A percentile compares a stretch with the other conserved stretches of the same genome.
Evolutionary conservation across 2,888 invertebrate genomes (phyloP).

Genomic region (Beris chalybata): DNA sequence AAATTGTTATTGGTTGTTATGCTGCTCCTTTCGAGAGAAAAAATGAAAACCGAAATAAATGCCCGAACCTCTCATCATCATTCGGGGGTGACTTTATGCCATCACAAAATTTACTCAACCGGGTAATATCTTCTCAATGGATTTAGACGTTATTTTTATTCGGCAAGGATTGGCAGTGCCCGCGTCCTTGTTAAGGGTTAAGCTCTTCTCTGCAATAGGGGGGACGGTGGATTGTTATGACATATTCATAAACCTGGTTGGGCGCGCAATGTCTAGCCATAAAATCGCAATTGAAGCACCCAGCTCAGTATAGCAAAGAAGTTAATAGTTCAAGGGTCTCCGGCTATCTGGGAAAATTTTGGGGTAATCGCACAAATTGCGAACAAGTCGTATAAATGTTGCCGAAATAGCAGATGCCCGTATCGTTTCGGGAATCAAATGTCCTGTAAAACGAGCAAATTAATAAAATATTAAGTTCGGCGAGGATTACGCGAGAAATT

Average conservation of each 20-base stretch:
- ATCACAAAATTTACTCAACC: conserved; percentile 31
- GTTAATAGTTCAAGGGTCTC: too few relatives aligned
- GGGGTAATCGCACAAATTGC: too few relatives aligned
- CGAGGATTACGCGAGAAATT: conserved; percentile 23
- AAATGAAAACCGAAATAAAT: conserved; percentile 3
- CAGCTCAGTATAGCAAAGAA: too few relatives aligned
- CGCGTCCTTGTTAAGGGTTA: conserved; percentile 24
- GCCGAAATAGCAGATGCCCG: conserved; percentile 21
- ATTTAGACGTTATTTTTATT: neutral
- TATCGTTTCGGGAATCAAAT: conserved; percentile 24
- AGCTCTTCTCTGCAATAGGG: neutral
- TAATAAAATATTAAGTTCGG: conserved; percentile 15
- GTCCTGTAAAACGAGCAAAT: conserved; percentile 28
- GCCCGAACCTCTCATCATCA: conserved; percentile 11
- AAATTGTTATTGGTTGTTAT: conserved; percentile 30
- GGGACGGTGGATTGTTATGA: conserved; percentile 15
- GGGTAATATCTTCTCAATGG: conserved; percentile 19
- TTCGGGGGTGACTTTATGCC: conserved; percentile 21
- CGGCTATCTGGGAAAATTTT: too few relatives aligned
- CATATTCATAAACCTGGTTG: conserved; percentile 28
- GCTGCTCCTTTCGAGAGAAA: neutral
- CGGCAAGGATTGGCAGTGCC: neutral
- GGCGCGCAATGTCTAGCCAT: neutral
- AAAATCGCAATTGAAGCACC: too few relatives aligned
- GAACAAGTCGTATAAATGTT: too few relatives aligned